phyloP scores from a whole-genome alignment of 2,797 vertebrate genomes.

The Agapornis canus region DNA sequence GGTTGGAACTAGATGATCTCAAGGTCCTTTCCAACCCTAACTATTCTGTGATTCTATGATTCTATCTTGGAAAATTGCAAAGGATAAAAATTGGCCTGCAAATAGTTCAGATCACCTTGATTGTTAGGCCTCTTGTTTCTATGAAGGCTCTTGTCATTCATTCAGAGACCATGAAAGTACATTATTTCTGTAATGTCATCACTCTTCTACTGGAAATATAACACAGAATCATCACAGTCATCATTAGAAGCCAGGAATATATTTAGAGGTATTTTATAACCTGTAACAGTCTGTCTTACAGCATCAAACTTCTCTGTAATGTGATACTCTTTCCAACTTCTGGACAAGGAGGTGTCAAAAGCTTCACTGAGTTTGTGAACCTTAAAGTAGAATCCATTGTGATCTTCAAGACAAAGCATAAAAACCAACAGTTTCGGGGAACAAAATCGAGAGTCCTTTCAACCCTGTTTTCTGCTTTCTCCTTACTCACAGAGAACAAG shows the following conservation, averaged over 20 bases:
- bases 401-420: neutral
- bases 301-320: neutral
- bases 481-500: neutral
- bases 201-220: neutral
- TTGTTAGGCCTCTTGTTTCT: neutral
- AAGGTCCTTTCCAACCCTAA: too few species aligned
- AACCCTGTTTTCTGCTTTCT: neutral
- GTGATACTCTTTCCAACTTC: neutral
- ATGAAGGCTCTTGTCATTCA: neutral
- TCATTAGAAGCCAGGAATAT: neutral
- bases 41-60: too few species aligned
- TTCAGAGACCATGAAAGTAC: neutral
- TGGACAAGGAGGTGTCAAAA: neutral
- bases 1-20: too few species aligned
- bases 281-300: neutral
- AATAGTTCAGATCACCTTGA: neutral
- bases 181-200: neutral
- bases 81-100: neutral
- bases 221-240: neutral
- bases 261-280: neutral
- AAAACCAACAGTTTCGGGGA: neutral
- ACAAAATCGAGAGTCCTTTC: neutral
- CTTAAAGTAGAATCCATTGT: neutral
- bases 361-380: neutral
- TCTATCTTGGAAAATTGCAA: too few species aligned